A percentile compares a stretch with the other conserved stretches of the same genome.
Conservation (phyloP, 2,113 vertebrate species). For the Ascaphus truei region DNA sequence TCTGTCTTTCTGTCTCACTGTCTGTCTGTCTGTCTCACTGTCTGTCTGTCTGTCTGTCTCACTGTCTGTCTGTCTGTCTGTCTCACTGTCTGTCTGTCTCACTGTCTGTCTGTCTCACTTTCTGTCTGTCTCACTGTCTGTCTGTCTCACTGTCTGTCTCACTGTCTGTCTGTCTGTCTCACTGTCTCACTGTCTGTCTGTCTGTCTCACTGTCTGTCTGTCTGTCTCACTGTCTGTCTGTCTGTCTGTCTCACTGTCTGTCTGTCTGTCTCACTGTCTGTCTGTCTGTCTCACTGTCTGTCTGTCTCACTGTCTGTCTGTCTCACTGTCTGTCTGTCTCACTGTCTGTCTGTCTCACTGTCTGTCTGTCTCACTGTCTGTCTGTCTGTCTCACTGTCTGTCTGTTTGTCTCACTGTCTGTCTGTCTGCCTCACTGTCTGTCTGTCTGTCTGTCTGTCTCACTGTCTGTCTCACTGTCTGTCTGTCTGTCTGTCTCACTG, state of each 20-base stretch:
- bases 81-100: not conserved
- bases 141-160: not conserved
- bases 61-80: not conserved
- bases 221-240: not conserved
- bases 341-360: not conserved
- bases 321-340: slow-evolving; percentile 6
- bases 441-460: not conserved
- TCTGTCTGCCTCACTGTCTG: too few relatives aligned
- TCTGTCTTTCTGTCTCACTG: not conserved
- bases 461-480: not conserved
- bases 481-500: not conserved
- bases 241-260: not conserved
- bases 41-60: not conserved
- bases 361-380: not conserved
- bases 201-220: not conserved
- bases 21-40: not conserved
- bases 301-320: slow-evolving; percentile 34
- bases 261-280: not conserved
- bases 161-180: not conserved
- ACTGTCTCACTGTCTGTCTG: not conserved
- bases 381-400: not conserved
- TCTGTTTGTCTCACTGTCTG: too few relatives aligned
- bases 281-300: not conserved
- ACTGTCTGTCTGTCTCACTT: not conserved
- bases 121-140: not conserved